A percentile compares a stretch with the other conserved stretches of the same genome.
These are phyloP conservation scores for Sebastes taczanowskii DNA, from an alignment of 2,797 vertebrate genomes.

Conservation along the genomic window DNA sequence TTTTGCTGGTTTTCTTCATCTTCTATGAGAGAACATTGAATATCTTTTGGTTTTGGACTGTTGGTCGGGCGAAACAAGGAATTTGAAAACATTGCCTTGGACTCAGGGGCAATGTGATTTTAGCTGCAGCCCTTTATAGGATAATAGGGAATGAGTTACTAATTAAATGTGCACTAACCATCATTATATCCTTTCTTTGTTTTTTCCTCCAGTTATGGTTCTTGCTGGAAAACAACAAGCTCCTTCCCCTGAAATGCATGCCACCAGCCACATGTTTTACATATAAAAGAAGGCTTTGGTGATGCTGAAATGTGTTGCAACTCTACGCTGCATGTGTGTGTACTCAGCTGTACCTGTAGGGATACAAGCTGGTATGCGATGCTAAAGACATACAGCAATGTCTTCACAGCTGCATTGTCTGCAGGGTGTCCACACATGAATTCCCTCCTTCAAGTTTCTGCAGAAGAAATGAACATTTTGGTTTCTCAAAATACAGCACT, in stretches of 20 bases:
- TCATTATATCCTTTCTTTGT: background rate
- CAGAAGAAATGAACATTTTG: background rate
- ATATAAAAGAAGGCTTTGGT: background rate
- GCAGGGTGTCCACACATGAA: background rate
- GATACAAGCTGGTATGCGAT: constrained; percentile 11
- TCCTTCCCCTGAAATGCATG: background rate
- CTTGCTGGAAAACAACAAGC: background rate
- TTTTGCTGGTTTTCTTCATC: background rate
- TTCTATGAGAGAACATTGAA: background rate
- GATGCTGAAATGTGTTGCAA: background rate
- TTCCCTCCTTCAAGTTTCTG: background rate
- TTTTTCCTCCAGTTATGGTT: background rate
- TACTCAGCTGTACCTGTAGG: constrained; percentile 41
- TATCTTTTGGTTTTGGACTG: background rate
- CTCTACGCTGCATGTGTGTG: background rate
- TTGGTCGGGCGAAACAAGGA: background rate
- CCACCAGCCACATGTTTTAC: background rate
- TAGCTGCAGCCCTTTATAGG: background rate
- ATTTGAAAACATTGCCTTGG: background rate
- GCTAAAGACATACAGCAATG: constrained; percentile 13
- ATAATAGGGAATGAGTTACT: background rate
- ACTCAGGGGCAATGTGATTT: background rate
- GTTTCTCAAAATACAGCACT: background rate
- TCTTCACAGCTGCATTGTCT: constrained; percentile 52
- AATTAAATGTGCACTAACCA: background rate